Conservation (phyloP, 1,140 invertebrate species). For the Drosophila melanogaster region DNA sequence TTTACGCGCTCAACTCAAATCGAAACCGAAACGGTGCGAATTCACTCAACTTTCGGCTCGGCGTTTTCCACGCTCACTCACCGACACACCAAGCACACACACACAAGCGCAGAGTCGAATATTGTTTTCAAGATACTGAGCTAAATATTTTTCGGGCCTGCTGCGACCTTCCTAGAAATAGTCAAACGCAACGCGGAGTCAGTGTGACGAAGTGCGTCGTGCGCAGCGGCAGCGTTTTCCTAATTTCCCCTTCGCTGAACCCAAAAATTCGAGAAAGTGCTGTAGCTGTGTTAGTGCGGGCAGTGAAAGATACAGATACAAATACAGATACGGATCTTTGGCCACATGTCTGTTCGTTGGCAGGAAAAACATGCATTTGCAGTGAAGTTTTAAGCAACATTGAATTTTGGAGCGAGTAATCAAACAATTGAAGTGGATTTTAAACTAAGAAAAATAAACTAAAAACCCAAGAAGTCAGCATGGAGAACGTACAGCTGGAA, state of each 20-base stretch:
- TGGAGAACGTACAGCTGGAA: slow-evolving; percentile 32
- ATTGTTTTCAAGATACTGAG: slow-evolving; percentile 66
- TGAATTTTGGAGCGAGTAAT: neutral
- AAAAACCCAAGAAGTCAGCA: neutral
- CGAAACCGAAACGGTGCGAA: slow-evolving; percentile 18
- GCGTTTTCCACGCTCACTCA: slow-evolving; percentile 61
- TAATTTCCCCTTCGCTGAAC: slow-evolving; percentile 7
- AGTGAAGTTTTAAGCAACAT: slow-evolving; percentile 18
- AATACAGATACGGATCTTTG: slow-evolving; percentile 32
- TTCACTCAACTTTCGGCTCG: slow-evolving; percentile 29
- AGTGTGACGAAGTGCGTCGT: slow-evolving; percentile 81
- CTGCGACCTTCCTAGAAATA: slow-evolving; percentile 81
- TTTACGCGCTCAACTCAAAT: slow-evolving; percentile 27
- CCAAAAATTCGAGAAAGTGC: slow-evolving; percentile 1
- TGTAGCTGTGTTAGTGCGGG: slow-evolving; percentile 31
- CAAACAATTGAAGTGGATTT: neutral
- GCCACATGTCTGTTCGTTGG: slow-evolving; percentile 23
- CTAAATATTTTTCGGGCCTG: slow-evolving; percentile 62
- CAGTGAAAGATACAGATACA: slow-evolving; percentile 39
- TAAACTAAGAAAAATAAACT: neutral
- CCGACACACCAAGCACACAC: slow-evolving; percentile 3
- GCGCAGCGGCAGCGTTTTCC: slow-evolving; percentile 77
- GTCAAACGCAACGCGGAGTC: slow-evolving; percentile 76
- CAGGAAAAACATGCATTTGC: slow-evolving; percentile 38
- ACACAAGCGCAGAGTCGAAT: slow-evolving; percentile 4